phyloP scores from a whole-genome alignment of 1,140 invertebrate species.

The Sarcophaga peregrina region DNA sequence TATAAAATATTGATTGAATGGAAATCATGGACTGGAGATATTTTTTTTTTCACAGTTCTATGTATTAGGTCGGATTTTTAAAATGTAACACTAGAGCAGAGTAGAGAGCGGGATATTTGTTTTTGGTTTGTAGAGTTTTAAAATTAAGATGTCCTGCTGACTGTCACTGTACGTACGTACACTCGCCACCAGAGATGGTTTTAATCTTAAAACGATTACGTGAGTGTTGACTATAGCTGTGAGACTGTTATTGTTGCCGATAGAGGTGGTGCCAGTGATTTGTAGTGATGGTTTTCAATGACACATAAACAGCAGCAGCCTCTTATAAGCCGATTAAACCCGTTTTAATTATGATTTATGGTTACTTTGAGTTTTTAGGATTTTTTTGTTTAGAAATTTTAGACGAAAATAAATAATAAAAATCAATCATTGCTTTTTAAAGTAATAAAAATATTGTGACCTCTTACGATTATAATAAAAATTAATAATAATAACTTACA shows the following conservation, averaged over 20 bases:
- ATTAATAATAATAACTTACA: not conserved
- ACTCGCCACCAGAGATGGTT: not conserved
- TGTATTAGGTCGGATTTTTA: not conserved
- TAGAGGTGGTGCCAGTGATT: not conserved
- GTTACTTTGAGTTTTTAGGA: not conserved
- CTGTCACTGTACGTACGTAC: slow-evolving; percentile 42
- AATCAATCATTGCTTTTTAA: not conserved
- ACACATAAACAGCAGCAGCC: not conserved
- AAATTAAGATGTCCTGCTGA: slow-evolving; percentile 64
- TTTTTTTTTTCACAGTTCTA: too few species aligned
- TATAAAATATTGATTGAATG: slow-evolving; percentile 20
- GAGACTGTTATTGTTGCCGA: not conserved
- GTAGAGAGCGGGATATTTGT: not conserved
- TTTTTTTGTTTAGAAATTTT: not conserved
- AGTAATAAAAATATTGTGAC: not conserved
- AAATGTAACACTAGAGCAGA: too few species aligned
- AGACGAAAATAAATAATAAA: not conserved
- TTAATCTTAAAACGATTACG: not conserved
- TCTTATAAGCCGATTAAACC: slow-evolving; percentile 38
- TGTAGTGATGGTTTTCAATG: slow-evolving; percentile 14
- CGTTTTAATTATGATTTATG: slow-evolving; percentile 46
- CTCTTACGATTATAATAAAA: not conserved
- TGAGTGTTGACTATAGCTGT: not conserved
- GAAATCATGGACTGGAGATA: slow-evolving; percentile 6
- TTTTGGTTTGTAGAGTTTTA: slow-evolving; percentile 36